A percentile compares a stretch with the other conserved stretches of the same genome.
Conservation (phyloP, 2,113 vertebrate genomes). For the Forbesichthys papilliferus region DNA sequence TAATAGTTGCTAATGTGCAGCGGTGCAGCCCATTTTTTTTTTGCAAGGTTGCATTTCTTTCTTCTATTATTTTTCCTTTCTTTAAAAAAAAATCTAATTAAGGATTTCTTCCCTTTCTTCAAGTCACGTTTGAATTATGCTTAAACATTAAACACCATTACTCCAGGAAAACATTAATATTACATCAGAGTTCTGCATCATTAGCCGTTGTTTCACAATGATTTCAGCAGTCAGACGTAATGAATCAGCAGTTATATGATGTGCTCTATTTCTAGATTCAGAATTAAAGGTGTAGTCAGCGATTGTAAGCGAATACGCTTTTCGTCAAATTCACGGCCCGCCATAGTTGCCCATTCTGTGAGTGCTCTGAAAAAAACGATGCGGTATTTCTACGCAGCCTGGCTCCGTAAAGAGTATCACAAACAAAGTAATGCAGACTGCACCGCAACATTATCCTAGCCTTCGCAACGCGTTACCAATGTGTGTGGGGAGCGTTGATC, state of each 20-base stretch:
- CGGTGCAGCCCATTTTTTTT: neutral
- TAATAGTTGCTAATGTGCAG: constrained; percentile 3
- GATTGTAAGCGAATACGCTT: too few species aligned
- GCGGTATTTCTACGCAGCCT: too few species aligned
- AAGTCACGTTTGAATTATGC: constrained; percentile 24
- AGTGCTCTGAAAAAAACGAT: too few species aligned
- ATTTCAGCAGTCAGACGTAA: constrained; percentile 32
- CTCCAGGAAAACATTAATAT: constrained; percentile 36
- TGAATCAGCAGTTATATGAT: constrained; percentile 54
- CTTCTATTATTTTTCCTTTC: constrained; percentile 2
- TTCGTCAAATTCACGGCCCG: too few species aligned
- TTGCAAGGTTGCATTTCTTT: constrained; percentile 8
- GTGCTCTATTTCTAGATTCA: constrained; percentile 16
- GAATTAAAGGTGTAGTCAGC: too few species aligned
- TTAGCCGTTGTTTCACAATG: constrained; percentile 1
- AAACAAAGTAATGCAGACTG: too few species aligned
- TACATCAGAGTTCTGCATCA: constrained; percentile 25
- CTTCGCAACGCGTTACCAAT: neutral
- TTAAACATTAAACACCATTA: constrained; percentile 28
- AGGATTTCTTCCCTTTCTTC: too few species aligned
- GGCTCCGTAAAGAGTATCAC: too few species aligned
- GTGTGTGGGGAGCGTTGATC: neutral
- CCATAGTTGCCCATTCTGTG: too few species aligned
- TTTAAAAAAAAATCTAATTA: too few species aligned
- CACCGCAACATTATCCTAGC: too few species aligned